These are phyloP conservation scores for Chlorodrepanis virens DNA, from an alignment of 2,113 vertebrate species.

Conservation along the genomic window DNA sequence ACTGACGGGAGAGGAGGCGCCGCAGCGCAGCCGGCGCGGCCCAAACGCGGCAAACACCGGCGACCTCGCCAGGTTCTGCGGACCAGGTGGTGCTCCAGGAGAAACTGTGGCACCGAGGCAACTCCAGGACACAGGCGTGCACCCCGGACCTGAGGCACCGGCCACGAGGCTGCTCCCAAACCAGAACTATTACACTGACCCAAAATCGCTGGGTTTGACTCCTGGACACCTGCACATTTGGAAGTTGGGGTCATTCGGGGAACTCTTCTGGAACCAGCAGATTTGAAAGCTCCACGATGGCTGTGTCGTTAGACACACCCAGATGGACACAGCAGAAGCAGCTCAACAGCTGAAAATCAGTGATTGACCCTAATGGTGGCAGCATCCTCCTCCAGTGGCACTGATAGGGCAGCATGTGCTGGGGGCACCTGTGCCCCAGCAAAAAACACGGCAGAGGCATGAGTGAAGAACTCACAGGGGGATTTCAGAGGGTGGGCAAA, in stretches of 20 bases:
- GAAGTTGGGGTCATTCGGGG: background rate
- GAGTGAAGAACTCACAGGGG: background rate
- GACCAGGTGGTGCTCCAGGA: background rate
- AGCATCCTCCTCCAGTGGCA: background rate
- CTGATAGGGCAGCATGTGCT: accelerated
- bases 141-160: accelerated
- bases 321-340: background rate
- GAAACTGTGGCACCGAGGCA: background rate
- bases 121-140: background rate
- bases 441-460: background rate
- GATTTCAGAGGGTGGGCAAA: background rate
- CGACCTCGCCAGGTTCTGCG: background rate
- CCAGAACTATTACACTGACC: background rate
- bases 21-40: background rate
- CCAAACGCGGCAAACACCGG: background rate
- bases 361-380: accelerated
- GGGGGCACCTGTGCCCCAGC: background rate
- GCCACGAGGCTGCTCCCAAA: background rate
- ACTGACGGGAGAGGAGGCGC: background rate
- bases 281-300: background rate
- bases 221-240: background rate
- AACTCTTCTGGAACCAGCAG: background rate
- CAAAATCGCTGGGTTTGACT: background rate
- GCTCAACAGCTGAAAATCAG: background rate
- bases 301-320: background rate